Evolutionary conservation across 2,797 vertebrate genomes (phyloP), one percentile per base, ranked within the genome.

Genomic region (Cheirogaleus major): DNA sequence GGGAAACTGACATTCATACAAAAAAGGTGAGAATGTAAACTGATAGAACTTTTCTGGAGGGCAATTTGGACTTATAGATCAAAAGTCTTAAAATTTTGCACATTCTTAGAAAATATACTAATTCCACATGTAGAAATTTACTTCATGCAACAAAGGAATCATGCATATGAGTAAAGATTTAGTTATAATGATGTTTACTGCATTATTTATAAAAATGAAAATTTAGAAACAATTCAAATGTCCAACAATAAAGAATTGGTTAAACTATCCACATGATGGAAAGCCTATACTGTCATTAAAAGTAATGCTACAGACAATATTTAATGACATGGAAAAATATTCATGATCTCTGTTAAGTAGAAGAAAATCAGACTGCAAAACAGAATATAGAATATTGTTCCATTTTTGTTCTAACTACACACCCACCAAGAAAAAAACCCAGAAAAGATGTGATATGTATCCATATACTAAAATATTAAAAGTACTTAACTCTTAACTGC

Each of bases 231-330:
- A 95, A 95, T 69, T 59, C 86, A 95, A 96, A 97, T 85, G 30
- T 93, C 48, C 72, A 89, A 96, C 14, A 96, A 95, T 92, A 93
- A 93, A 95, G 50, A 96, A 96, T 10, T 52, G 50, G 50, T 93
- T 96, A 95, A 97, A 96, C 73, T 93, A 95, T 20, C 52, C 79
- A 79, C 86, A 93, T 92, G 80, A 93, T 87, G 27, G 38, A 65
- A 96, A 97, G 67, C 69, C 65, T 95, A 90, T n/a, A n/a, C 70
- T 94, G n/a, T 70, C 83, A 94, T 96, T 97, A 97, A 95, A 96
- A 97, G 97, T 69, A 91, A 93, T 94, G 65, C 78, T 65, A 7
- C 48, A 90, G 72, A 95, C 57, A 94, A 45, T 63, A 96, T 90
- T 94, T 94, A 94, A 97, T 65, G 73, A 93, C 43, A 94, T 63